Base-by-base conservation (phyloP, 2,797 vertebrate species). In the Poecilia wingei region DNA sequence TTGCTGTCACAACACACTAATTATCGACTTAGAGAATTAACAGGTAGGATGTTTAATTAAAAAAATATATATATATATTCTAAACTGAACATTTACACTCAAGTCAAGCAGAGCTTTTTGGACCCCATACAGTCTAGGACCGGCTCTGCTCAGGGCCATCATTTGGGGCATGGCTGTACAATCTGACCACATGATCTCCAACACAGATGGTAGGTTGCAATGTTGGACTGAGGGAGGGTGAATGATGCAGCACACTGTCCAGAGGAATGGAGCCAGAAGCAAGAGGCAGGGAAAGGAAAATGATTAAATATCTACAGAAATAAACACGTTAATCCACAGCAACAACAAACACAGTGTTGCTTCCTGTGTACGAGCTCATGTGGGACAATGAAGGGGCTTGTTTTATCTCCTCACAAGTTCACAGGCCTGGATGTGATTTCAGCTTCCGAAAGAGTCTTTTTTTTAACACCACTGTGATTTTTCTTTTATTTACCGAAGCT, bases 101-200 rank as follows among this genome's bases (percentile, higher is more conserved):
- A 12, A 69, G 22, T 43, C 22, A 16, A 45, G n/a, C 14, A 2
- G 25, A 16, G 25, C 10, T 7, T 9, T 41, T 45, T 70, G 41
- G 39, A 45, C 39, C 41, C 68, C 41, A 7, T n/a, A 1, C 39
- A 28, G 41, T 16, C 41, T 69, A n/a, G 41, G 68, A 45, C 68
- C 25, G 68, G 68, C 68, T 70, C 41, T 70, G 68, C 85, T 83
- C 10, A 28, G 77, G 84, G 83, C 82, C 87, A 82, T 90, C 88
- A 81, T 88, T 81, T 76, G 80, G 82, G 87, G 82, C 39, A 87
- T 75, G 89, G 88, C 92, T 91, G 91, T 76, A 82, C 87, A 91
- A 84, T 83, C 73, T 83, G 89, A 91, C 91, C 91, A 90, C 92
- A 93, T 93, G 92, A 94, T 92, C 88, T 87, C 90, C 91, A 86